phyloP scores from a whole-genome alignment of 2,113 vertebrate genomes.

The Heterochromis multidens region DNA sequence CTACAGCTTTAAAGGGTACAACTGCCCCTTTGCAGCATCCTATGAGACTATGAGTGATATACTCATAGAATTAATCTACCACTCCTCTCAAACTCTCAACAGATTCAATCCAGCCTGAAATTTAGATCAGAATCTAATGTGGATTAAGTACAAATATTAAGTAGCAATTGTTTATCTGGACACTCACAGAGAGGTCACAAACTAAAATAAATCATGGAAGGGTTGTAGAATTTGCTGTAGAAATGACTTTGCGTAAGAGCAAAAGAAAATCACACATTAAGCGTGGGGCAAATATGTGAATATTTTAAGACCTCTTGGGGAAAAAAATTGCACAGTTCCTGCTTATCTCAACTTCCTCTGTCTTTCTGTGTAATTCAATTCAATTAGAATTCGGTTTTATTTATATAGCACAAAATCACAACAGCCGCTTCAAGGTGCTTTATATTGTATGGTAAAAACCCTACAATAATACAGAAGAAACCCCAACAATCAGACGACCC shows the following conservation, averaged over 20 bases:
- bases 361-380: background rate
- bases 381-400: too few species aligned
- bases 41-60: constrained; percentile 5
- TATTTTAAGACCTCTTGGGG: background rate
- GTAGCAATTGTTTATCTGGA: background rate
- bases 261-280: background rate
- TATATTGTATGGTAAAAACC: too few species aligned
- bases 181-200: background rate
- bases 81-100: background rate
- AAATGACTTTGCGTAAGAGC: background rate
- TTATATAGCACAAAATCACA: too few species aligned
- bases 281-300: background rate
- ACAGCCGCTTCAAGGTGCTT: too few species aligned
- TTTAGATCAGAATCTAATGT: background rate
- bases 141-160: background rate
- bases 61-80: constrained; percentile 1
- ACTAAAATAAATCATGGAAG: background rate
- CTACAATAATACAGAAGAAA: too few species aligned
- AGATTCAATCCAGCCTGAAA: background rate
- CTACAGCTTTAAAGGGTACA: background rate
- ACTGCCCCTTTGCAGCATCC: constrained; percentile 3
- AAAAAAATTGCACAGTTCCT: background rate
- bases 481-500: too few species aligned
- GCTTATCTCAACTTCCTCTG: background rate
- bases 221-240: background rate